Percentiles rank a stretch among this genome's conserved stretches.
Conservation (phyloP, 2,797 vertebrate species). For the Lepidocolaptes lacrymiger region DNA sequence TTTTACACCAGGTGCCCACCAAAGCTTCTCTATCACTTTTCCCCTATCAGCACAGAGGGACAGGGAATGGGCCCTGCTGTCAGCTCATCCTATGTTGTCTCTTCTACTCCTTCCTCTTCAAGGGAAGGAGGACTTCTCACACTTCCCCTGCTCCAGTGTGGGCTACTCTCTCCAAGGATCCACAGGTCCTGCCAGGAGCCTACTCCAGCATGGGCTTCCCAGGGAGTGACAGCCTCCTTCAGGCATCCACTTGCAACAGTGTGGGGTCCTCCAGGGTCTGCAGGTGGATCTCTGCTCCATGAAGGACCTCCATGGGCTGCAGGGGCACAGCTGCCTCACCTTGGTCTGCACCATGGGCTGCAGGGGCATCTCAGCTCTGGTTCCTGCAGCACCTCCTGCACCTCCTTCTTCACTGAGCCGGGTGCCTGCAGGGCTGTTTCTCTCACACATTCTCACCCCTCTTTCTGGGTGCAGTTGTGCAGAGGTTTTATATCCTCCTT, state of each 20-base stretch:
- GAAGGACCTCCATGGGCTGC: not conserved
- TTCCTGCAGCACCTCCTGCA: not conserved
- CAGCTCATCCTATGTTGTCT: fast-evolving
- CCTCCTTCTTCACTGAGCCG: not conserved
- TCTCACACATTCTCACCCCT: not conserved
- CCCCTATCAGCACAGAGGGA: too few relatives aligned
- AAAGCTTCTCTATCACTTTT: not conserved
- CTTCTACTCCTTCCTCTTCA: not conserved
- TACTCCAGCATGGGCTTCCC: not conserved
- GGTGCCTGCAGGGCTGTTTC: not conserved
- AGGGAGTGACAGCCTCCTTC: not conserved
- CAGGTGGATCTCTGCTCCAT: not conserved
- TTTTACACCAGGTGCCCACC: not conserved
- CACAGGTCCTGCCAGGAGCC: not conserved
- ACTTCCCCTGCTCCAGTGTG: fast-evolving
- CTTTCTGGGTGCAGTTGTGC: not conserved
- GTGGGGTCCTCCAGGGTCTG: not conserved
- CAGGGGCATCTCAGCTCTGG: not conserved
- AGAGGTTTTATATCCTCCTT: not conserved
- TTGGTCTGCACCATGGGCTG: not conserved
- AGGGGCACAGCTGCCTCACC: not conserved
- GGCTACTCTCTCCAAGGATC: not conserved
- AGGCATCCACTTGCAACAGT: not conserved
- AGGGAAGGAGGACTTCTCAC: not conserved
- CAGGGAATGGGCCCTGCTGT: fast-evolving